These are phyloP conservation scores for Poeciliopsis presidionis DNA, from an alignment of 2,797 vertebrate species.

Conservation along the genomic window DNA sequence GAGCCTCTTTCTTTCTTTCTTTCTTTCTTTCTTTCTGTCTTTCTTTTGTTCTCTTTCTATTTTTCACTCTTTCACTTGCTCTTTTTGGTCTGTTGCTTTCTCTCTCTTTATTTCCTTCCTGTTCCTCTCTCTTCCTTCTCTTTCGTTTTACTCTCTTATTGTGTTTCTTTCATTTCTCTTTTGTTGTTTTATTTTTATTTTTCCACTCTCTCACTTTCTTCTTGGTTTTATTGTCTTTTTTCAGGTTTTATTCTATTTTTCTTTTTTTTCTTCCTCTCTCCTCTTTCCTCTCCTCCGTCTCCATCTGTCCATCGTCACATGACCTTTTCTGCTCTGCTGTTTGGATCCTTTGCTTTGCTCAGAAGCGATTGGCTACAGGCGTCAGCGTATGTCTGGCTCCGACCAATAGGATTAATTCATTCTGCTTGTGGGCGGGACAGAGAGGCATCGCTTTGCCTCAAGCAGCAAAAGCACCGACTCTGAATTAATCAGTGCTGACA, in stretches of 20 bases:
- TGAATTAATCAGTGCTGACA: conserved; percentile 79
- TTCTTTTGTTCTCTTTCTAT: too few species aligned
- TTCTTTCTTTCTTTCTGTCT: too few species aligned
- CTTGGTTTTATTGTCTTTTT: not conserved
- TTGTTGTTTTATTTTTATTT: too few species aligned
- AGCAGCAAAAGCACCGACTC: conserved; percentile 70
- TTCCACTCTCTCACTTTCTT: not conserved
- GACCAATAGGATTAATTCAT: conserved; percentile 51
- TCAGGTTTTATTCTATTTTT: not conserved
- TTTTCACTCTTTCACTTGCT: too few species aligned
- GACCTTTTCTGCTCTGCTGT: conserved; percentile 68
- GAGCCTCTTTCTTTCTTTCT: too few species aligned
- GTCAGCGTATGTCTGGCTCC: conserved; percentile 33
- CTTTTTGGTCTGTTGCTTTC: too few species aligned
- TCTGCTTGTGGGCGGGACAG: conserved; percentile 41
- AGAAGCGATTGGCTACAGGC: conserved; percentile 58
- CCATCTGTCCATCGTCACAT: conserved; percentile 76
- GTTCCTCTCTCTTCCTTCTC: too few species aligned
- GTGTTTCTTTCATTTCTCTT: too few species aligned
- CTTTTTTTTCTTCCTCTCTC: not conserved
- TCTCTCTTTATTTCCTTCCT: too few species aligned
- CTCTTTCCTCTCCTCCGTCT: conserved; percentile 44
- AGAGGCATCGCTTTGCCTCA: conserved; percentile 58
- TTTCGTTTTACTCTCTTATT: not conserved
- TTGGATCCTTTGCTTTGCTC: conserved; percentile 45